Base-by-base conservation (phyloP, 2,113 vertebrate genomes). In the Pollimyrus isidori region DNA sequence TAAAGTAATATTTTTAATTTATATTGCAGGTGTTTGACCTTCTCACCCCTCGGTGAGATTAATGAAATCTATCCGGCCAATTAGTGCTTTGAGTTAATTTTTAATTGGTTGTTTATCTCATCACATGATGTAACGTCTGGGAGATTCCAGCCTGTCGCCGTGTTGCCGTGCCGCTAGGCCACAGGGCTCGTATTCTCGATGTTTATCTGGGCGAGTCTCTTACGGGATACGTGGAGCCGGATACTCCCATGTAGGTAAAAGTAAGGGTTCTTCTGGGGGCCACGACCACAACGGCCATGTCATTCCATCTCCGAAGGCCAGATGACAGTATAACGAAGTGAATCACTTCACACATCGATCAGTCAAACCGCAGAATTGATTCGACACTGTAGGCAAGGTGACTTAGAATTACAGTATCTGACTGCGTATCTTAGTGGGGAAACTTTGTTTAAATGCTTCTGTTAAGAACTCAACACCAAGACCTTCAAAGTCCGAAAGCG, bases 71-170 rank as follows among this genome's bases (percentile, higher is more conserved):
- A 88, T 73, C 56, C 46, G 56, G 87, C 42, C 62, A 65, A 88
- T 88, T 88, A 88, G 87, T 88, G 62, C 87, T 69, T 48, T 84
- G 82, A 48, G 82, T 84, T 48, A 46, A 69, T 69, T 69, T 69
- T 69, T 69, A 69, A 69, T 69, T 69, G 62, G 62, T 69, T 30
- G 62, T 26, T 69, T 69, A 69, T 69, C 10, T 3, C n/a, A 30
- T 69, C 62, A 69, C 26, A 69, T 69, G n/a, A 69, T 26, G 62
- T 69, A 69, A 69, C 3, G 26, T 69, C 62, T 69, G 62, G 62
- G n/a, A 69, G 26, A 69, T 69, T 13, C 30, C 62, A 13, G 62
- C 62, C 26, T 26, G 62, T 69, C 62, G n/a, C 62, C 62, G n/a
- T 69, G n/a, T 26, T 26, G n/a, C 62, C 30, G n/a, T 69, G 23